phyloP scores from a whole-genome alignment of 2,797 vertebrate species.

The Limosa lapponica region DNA sequence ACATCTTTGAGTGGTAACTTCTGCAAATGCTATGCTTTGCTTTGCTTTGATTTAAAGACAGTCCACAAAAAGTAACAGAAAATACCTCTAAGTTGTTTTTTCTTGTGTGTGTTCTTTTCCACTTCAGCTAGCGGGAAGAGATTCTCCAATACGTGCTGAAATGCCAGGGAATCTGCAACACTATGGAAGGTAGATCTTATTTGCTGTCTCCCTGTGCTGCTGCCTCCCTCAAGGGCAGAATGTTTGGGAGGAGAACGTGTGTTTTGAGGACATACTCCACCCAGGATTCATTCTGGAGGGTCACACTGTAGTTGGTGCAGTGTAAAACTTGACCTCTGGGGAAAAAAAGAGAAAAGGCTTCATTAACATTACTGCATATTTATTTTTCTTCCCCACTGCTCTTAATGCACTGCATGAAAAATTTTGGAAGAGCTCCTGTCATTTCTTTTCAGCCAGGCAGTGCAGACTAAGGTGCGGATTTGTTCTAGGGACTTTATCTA shows the following conservation, averaged over 20 bases:
- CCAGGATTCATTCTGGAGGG: background rate
- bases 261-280: background rate
- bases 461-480: background rate
- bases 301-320: background rate
- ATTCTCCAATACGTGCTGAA: slow-evolving; percentile 94
- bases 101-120: background rate
- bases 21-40: background rate
- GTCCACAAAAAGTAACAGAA: background rate
- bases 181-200: slow-evolving; percentile 89
- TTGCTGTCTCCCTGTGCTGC: background rate
- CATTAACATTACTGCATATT: background rate
- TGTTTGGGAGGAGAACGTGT: background rate
- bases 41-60: background rate
- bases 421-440: background rate
- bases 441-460: background rate
- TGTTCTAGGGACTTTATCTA: background rate
- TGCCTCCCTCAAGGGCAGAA: background rate
- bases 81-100: background rate
- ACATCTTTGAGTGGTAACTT: background rate
- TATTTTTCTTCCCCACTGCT: background rate
- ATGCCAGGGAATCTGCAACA: slow-evolving; percentile 95
- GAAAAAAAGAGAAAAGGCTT: background rate
- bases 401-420: background rate
- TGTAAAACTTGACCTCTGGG: background rate
- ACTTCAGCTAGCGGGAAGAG: slow-evolving; percentile 91